A percentile compares a stretch with the other conserved stretches of the same genome.
Conservation (phyloP, 2,888 invertebrate genomes). For the Catotricha subobsoleta region DNA sequence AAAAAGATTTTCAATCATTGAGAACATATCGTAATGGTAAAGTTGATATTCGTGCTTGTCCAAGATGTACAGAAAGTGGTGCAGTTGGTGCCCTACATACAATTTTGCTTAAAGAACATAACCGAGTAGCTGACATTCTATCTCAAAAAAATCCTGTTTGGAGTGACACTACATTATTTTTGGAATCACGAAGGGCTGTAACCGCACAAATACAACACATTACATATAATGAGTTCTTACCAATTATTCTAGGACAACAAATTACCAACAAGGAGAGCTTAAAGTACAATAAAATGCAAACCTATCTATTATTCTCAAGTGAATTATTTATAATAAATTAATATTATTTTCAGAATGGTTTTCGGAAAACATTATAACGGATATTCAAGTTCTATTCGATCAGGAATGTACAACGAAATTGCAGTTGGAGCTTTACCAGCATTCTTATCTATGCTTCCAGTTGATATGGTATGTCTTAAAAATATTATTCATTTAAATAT, state of each 20-base stretch:
- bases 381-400: constrained; percentile 64
- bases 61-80: constrained; percentile 42
- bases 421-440: constrained; percentile 55
- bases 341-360: constrained; percentile 33
- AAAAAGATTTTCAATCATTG: constrained; percentile 47
- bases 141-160: constrained; percentile 56
- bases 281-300: constrained; percentile 38
- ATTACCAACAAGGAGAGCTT: constrained; percentile 25
- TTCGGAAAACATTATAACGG: constrained; percentile 57
- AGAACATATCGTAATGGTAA: constrained; percentile 54
- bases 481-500: neutral
- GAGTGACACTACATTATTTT: constrained; percentile 58
- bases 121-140: constrained; percentile 53
- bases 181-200: constrained; percentile 55
- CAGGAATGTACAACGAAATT: constrained; percentile 61
- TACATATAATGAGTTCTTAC: constrained; percentile 67
- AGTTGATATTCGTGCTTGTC: constrained; percentile 47
- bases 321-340: neutral
- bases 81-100: constrained; percentile 55
- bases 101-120: constrained; percentile 57
- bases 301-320: neutral
- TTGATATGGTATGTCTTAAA: constrained; percentile 37
- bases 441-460: constrained; percentile 57
- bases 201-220: constrained; percentile 69
- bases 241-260: constrained; percentile 47